Evolutionary conservation across 2,797 vertebrate species (phyloP).

Genomic region (Oreochromis grahami): DNA sequence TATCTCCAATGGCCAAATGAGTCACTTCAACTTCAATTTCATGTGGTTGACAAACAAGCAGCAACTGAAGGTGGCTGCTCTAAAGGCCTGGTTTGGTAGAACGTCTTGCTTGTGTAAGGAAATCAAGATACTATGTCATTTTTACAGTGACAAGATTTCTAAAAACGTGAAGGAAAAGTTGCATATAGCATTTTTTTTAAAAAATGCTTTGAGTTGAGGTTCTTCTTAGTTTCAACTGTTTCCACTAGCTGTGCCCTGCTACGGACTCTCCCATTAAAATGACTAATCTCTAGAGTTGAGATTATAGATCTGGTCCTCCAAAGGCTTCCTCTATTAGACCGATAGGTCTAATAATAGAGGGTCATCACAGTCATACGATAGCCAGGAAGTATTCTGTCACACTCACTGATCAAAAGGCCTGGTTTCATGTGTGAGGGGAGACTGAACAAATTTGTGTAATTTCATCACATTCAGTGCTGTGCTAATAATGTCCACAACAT

Average conservation of each 20-base stretch:
- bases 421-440: constrained; percentile 40
- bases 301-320: constrained; percentile 46
- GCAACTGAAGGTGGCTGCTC: background rate
- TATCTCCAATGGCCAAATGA: background rate
- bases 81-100: background rate
- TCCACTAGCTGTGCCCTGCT: background rate
- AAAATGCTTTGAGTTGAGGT: background rate
- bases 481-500: background rate
- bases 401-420: constrained; percentile 20
- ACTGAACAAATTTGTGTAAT: constrained; percentile 39
- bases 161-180: rapidly evolving
- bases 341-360: constrained; percentile 62
- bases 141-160: background rate
- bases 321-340: constrained; percentile 30
- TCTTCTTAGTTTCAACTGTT: background rate
- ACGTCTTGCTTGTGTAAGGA: background rate
- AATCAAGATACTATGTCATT: rapidly evolving
- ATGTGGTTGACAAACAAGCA: background rate
- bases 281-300: constrained; percentile 36
- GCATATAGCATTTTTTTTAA: background rate
- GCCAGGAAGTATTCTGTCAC: constrained; percentile 63
- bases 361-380: constrained; percentile 50
- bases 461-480: constrained; percentile 20
- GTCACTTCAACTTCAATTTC: background rate
- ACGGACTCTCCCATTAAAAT: constrained; percentile 23